Percentiles rank a stretch among this genome's conserved stretches.
phyloP scores from a whole-genome alignment of 2,113 vertebrate species.

The Riparia riparia region DNA sequence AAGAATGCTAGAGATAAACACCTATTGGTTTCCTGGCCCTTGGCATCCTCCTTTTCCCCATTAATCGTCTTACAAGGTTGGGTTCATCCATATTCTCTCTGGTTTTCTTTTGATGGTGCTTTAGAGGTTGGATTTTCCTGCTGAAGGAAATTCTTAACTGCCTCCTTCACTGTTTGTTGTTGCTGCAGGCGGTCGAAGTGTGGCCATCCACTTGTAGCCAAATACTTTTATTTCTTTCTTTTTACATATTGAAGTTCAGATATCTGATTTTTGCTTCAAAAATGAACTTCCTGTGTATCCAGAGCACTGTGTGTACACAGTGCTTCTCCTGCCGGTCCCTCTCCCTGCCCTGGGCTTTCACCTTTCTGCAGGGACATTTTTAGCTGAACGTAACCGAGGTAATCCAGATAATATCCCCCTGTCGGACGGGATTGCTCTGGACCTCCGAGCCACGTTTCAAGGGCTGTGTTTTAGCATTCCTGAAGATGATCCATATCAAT shows the following conservation, averaged over 20 bases:
- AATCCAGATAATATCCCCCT: background rate
- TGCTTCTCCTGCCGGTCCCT: background rate
- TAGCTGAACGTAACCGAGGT: background rate
- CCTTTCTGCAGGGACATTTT: background rate
- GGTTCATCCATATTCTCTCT: background rate
- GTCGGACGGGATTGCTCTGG: background rate
- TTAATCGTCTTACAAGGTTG: background rate
- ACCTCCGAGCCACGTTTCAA: background rate
- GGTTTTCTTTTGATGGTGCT: background rate
- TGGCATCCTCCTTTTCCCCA: background rate
- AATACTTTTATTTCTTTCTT: background rate
- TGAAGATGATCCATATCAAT: fast-evolving
- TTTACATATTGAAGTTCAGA: background rate
- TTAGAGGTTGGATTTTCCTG: background rate
- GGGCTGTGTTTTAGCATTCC: background rate
- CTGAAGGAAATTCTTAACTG: background rate
- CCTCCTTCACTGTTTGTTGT: background rate
- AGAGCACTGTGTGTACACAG: background rate
- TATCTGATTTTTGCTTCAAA: background rate
- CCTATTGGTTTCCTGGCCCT: background rate
- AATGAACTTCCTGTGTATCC: background rate
- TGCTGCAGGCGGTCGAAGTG: background rate
- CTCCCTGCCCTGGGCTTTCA: background rate
- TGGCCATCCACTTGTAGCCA: background rate
- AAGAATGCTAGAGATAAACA: background rate